Percentiles rank a stretch among this genome's conserved stretches.
phyloP scores from a whole-genome alignment of 2,113 vertebrate genomes.

The Emydocephalus ijimae region DNA sequence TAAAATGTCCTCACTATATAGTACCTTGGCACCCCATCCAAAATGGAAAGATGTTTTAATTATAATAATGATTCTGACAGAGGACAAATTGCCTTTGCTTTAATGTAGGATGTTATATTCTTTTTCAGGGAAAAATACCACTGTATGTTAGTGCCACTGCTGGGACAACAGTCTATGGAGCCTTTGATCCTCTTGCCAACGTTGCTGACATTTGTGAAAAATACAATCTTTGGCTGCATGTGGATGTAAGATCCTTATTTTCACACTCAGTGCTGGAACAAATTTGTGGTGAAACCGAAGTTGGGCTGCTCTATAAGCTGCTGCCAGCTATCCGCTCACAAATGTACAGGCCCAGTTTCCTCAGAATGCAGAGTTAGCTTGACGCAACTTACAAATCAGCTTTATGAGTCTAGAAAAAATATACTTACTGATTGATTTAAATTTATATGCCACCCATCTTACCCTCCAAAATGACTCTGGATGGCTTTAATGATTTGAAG shows the following conservation, averaged over 20 bases:
- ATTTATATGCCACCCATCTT: background rate
- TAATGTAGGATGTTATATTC: background rate
- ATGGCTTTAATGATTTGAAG: background rate
- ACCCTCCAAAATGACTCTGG: background rate
- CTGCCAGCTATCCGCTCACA: background rate
- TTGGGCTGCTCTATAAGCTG: background rate
- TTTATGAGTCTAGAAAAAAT: background rate
- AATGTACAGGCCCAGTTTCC: background rate
- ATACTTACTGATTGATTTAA: background rate
- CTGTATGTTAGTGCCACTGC: conserved; percentile 70
- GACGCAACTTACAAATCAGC: background rate
- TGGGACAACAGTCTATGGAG: conserved; percentile 68
- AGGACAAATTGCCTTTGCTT: background rate
- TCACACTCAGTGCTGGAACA: background rate
- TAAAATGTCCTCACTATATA: background rate
- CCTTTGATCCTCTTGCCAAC: conserved; percentile 64
- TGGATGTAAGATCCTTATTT: conserved; percentile 42
- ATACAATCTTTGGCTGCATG: conserved; percentile 67
- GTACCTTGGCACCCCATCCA: background rate
- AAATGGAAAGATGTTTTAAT: background rate
- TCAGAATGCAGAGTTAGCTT: background rate
- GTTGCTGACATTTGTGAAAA: conserved; percentile 64
- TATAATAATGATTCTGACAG: background rate
- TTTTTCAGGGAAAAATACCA: conserved; percentile 60
- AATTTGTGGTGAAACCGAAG: background rate